Evolutionary conservation across 2,888 invertebrate genomes (phyloP).

Genomic region (Busseola fusca): DNA sequence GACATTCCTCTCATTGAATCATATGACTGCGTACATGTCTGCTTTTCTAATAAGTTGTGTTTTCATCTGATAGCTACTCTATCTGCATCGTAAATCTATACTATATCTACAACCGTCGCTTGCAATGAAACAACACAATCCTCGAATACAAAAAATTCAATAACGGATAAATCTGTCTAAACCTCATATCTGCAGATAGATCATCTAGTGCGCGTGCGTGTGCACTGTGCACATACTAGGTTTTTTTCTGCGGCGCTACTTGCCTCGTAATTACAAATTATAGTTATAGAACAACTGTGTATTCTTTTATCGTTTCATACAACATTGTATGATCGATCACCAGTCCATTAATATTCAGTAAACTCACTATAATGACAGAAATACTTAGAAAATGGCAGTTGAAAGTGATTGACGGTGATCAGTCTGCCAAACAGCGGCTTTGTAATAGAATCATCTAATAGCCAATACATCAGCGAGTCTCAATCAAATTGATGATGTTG

Average conservation of each 20-base stretch:
- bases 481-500: conserved; percentile 39
- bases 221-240: conserved; percentile 65
- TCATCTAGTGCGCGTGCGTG: conserved; percentile 70
- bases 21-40: conserved; percentile 28
- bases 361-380: conserved; percentile 63
- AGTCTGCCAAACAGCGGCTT: conserved; percentile 47
- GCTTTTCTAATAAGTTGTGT: conserved; percentile 32
- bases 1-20: conserved; percentile 37
- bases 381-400: conserved; percentile 63
- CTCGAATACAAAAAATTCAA: conserved; percentile 41
- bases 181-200: conserved; percentile 71
- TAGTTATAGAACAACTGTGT: conserved; percentile 67
- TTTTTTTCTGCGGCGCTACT: conserved; percentile 77
- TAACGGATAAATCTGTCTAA: conserved; percentile 66
- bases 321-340: conserved; percentile 67
- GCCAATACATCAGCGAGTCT: conserved; percentile 33
- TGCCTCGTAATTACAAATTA: conserved; percentile 74
- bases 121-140: conserved; percentile 43
- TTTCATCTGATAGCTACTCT: conserved; percentile 14
- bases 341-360: conserved; percentile 67
- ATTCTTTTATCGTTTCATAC: conserved; percentile 65
- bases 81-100: conserved; percentile 38
- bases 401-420: conserved; percentile 62
- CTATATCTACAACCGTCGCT: conserved; percentile 28
- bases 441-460: conserved; percentile 41